Evolutionary conservation across 2,888 invertebrate genomes (phyloP).

Genomic region (Ennomos fuscantarius): DNA sequence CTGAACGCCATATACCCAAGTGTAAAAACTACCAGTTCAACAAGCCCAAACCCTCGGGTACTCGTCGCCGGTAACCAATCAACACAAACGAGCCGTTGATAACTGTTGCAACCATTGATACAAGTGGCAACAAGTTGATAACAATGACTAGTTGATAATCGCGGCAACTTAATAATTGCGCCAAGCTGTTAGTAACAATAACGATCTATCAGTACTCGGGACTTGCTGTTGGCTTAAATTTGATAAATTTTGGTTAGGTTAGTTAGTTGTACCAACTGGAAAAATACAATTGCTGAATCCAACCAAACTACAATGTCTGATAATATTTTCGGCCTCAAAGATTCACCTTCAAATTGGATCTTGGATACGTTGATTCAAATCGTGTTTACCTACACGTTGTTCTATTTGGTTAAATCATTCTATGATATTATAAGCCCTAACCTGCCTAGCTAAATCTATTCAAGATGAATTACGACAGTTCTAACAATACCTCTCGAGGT

Average conservation of each 20-base stretch:
- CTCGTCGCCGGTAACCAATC: conserved; percentile 62
- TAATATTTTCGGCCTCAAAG: conserved; percentile 26
- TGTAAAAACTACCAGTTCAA: conserved; percentile 94
- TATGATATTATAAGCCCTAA: conserved; percentile 59
- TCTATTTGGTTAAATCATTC: conserved; percentile 62
- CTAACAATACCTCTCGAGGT: background rate
- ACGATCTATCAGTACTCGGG: background rate
- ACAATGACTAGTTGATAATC: conserved; percentile 9
- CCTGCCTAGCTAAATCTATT: background rate
- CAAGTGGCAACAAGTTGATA: background rate
- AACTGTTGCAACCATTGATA: no score
- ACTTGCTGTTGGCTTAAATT: no score
- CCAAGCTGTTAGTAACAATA: conserved; percentile 6
- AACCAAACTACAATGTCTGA: conserved; percentile 24
- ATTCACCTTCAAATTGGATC: conserved; percentile 38
- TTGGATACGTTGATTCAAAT: conserved; percentile 55
- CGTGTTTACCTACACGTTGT: conserved; percentile 59
- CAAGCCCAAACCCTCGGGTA: conserved; percentile 85
- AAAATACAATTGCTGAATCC: conserved; percentile 1
- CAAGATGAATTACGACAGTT: conserved; percentile 12
- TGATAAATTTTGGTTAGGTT: conserved; percentile 1
- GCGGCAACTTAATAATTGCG: conserved; percentile 15
- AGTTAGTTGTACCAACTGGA: conserved; percentile 10
- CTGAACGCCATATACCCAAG: conserved; percentile 96
- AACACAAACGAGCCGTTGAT: no score